Evolutionary conservation across 2,888 invertebrate genomes (phyloP), one percentile per base, ranked within the genome.

Genomic region (Cephus spinipes): DNA sequence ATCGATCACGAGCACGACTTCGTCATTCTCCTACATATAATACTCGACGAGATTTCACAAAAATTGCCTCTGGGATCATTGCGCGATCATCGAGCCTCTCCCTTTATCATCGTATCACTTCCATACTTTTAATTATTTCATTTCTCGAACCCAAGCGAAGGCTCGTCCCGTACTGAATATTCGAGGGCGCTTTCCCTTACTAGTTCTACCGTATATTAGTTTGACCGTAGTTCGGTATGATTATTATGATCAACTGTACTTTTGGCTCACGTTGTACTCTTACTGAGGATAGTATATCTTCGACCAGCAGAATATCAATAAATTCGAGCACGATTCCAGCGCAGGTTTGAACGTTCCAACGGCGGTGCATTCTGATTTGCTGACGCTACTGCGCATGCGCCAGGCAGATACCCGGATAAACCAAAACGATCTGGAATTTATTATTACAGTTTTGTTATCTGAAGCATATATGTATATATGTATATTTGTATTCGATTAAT

Each of bases 321-420:
- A 89, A 89, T 88, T 83, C 86, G 90, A 87, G 90, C 90, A 89
- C 89, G 90, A 85, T 80, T 85, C 82, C 81, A 80, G 83, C 83
- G 76, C 34, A 11, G 32, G 77, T 79, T 81, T 75, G 75, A 55
- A 36, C 69, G 34, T 81, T 78, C 79, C 79, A 33, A 32, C 77
- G 68, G 75, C 73, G 76, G 73, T 34, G 75, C 76, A 71, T 73
- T 73, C 76, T 76, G 73, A 81, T 81, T 82, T 79, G 82, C 74
- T 74, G 31, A 15, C 30, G 12, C 32, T 15, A 23, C 1, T 74
- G 80, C 82, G 82, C 79, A 77, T 82, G 82, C 82, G 80, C 40
- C 23, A 23, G 23, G 0, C 40, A 2, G 23, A 9, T 55, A 23
- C 23, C 40, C 40, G 40, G 40, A 55, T 55, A 23, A 55, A 23